Evolutionary conservation across 2,888 invertebrate species (phyloP), one percentile per base, ranked within the genome.

Genomic region (Zaprionus bogoriensis): DNA sequence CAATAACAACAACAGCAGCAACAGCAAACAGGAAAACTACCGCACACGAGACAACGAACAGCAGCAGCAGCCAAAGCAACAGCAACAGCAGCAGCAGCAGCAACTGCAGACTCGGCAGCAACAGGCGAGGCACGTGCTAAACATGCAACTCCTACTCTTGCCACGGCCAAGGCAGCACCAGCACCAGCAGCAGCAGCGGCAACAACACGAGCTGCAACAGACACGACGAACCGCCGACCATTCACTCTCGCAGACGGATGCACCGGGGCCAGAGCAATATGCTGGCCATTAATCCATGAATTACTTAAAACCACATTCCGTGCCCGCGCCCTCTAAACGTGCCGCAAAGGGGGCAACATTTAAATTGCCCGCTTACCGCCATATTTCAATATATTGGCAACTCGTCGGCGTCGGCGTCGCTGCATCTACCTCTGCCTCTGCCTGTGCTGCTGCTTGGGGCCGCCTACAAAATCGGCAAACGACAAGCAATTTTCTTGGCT

Each of bases 331-430:
- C 50, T 44, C 58, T 27, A 59, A 47, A 12, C 28, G 54, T 6
- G 63, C 17, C 10, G 38, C 12, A 22, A 19, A 5, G 28, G 7
- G 65, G 69, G 63, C 69, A 68, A 60, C 85, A 83, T 87, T 87
- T 82, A 83, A 83, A 87, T 83, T 82, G 87, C 77, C 61, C 87
- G 87, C 83, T 87, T 85, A 79, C 86, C 83, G 80, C 86, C 87
- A 83, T 87, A 87, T 83, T 83, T 83, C 87, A 85, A 83, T 83
- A 87, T 82, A 79, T 79, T 76, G 67, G 61, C 66, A 64, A 61
- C 67, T 58, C 62, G 53, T 63, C 46, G 60, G 39, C 22, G 38
- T 30, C 22, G 25, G 23, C n/a, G 17, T 28, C 12, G 32, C 14
- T n/a, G 45, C 9, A 28, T 17, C 9, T 39, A 12, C 12, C 39